A percentile compares a stretch with the other conserved stretches of the same genome.
Conservation (phyloP, 2,113 vertebrate species). For the Lanius ludovicianus region DNA sequence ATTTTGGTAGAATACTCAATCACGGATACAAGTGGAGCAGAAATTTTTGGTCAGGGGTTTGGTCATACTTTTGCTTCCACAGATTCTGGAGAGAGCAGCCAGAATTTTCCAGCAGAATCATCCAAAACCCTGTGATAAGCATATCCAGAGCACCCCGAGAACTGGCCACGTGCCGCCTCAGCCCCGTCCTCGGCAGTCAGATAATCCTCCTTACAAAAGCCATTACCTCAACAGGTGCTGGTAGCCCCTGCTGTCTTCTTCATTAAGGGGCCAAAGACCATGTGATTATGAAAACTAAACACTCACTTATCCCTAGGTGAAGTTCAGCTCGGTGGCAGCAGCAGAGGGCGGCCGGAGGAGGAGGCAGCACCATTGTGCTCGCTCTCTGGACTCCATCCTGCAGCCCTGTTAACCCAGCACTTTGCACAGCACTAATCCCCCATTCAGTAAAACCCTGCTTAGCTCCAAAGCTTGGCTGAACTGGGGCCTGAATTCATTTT, state of each 20-base stretch:
- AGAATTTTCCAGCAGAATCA: neutral
- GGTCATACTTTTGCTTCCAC: neutral
- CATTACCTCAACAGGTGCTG: neutral
- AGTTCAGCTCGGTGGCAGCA: neutral
- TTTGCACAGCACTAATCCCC: slow-evolving; percentile 24
- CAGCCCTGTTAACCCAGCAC: slow-evolving; percentile 7
- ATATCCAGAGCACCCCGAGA: neutral
- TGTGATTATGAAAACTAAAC: slow-evolving; percentile 11
- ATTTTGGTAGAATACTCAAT: neutral
- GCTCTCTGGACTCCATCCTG: slow-evolving; percentile 1
- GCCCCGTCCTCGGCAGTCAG: neutral
- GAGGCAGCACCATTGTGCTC: neutral
- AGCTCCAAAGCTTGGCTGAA: neutral
- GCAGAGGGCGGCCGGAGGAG: neutral
- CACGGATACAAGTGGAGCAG: neutral
- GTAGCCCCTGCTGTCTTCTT: slow-evolving; percentile 7
- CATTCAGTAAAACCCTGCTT: slow-evolving; percentile 27
- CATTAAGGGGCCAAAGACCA: slow-evolving; percentile 20
- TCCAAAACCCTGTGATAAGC: neutral
- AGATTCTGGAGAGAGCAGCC: neutral
- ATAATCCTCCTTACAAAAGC: slow-evolving; percentile 14
- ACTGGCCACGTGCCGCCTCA: neutral
- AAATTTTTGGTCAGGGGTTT: neutral
- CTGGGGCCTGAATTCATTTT: neutral
- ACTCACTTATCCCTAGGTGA: slow-evolving; percentile 41